Percentiles rank a stretch among this genome's conserved stretches.
These are phyloP conservation scores for Cervus canadensis DNA, from an alignment of 2,113 vertebrate species.

Conservation along the genomic window DNA sequence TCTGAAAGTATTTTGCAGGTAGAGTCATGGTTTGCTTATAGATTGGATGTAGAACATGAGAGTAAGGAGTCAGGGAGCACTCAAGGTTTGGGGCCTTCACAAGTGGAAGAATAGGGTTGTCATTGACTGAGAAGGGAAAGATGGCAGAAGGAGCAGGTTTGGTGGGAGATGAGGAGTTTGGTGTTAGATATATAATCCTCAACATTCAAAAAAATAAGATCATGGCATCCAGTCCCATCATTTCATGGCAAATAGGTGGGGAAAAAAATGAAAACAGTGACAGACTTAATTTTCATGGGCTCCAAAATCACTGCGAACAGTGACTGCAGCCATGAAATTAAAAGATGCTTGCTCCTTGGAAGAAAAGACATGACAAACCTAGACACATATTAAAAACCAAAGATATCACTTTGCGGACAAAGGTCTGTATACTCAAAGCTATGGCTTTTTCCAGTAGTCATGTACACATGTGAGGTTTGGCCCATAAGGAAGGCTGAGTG, in stretches of 20 bases:
- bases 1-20: neutral
- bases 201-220: neutral
- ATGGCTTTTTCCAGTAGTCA: neutral
- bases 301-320: neutral
- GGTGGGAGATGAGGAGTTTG: neutral
- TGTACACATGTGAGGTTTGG: neutral
- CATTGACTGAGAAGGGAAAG: neutral
- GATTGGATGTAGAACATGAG: neutral
- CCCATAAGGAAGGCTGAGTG: neutral
- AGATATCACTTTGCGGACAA: neutral
- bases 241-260: neutral
- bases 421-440: neutral
- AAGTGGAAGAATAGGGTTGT: neutral
- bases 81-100: neutral
- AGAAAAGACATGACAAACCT: neutral
- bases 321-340: neutral
- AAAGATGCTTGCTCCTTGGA: neutral
- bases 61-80: neutral
- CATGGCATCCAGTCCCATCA: neutral
- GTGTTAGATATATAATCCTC: neutral
- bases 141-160: neutral
- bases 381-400: neutral
- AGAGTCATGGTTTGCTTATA: neutral
- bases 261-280: neutral
- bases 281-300: neutral